Evolutionary conservation across 2,113 vertebrate species (phyloP).

Genomic region (Mesoclemmys tuberculata): DNA sequence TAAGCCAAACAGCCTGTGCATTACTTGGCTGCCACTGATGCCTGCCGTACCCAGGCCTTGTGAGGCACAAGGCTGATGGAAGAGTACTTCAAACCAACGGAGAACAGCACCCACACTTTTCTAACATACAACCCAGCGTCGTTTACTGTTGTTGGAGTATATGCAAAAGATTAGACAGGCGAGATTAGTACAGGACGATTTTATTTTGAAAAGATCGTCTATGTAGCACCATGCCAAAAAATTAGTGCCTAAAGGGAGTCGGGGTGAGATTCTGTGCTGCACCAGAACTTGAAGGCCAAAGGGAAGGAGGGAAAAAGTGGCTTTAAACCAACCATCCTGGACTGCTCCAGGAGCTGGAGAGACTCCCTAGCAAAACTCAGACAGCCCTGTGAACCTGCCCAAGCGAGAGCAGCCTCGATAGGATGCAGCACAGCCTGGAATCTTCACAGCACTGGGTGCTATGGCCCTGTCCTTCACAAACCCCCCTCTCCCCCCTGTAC

Average conservation of each 20-base stretch:
- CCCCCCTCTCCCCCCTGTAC: neutral
- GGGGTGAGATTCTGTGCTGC: neutral
- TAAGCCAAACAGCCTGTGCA: neutral
- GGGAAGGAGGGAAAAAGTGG: neutral
- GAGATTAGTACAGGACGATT: neutral
- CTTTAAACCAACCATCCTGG: neutral
- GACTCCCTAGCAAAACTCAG: neutral
- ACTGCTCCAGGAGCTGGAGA: neutral
- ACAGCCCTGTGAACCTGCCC: neutral
- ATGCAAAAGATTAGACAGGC: neutral
- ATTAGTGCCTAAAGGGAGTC: neutral
- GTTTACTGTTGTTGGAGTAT: neutral
- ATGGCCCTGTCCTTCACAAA: too few species aligned
- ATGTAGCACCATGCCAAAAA: too few species aligned
- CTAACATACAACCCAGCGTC: neutral
- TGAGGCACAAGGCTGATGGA: neutral
- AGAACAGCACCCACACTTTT: neutral
- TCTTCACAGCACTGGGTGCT: neutral
- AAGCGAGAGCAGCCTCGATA: neutral
- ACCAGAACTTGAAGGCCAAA: neutral
- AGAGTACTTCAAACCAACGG: neutral
- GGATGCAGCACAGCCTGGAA: neutral
- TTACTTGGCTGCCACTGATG: neutral
- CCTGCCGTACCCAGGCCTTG: accelerated
- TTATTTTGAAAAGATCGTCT: too few species aligned